These are phyloP conservation scores for Calyptomena viridis DNA, from an alignment of 2,113 vertebrate genomes.

Conservation along the genomic window DNA sequence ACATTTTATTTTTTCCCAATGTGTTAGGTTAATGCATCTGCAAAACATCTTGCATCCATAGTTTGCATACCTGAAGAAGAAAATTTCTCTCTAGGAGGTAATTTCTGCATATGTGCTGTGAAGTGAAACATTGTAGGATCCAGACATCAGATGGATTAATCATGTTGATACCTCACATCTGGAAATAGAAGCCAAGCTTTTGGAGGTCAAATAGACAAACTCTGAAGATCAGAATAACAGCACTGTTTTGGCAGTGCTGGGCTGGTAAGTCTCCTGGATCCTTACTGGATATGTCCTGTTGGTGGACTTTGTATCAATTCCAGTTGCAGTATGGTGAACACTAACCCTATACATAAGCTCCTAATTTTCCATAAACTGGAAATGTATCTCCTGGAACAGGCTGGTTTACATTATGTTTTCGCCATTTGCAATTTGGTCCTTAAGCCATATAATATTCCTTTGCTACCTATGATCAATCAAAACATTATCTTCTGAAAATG, in stretches of 20 bases:
- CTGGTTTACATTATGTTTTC: background rate
- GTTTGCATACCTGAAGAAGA: background rate
- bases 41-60: background rate
- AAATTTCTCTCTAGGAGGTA: background rate
- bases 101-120: background rate
- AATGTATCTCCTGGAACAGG: background rate
- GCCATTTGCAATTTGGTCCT: background rate
- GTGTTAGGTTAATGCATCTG: background rate
- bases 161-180: background rate
- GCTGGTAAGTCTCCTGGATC: background rate
- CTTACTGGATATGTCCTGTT: background rate
- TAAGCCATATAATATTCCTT: background rate
- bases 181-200: background rate
- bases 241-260: background rate
- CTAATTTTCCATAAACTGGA: background rate
- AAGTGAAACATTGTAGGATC: background rate
- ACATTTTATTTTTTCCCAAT: background rate
- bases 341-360: background rate
- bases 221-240: background rate
- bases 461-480: background rate
- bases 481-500: background rate
- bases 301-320: background rate
- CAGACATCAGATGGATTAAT: background rate
- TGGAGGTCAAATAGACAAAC: background rate
- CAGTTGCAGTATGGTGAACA: background rate